phyloP scores from a whole-genome alignment of 1,140 invertebrate species.

The Trinorchestia longiramus region DNA sequence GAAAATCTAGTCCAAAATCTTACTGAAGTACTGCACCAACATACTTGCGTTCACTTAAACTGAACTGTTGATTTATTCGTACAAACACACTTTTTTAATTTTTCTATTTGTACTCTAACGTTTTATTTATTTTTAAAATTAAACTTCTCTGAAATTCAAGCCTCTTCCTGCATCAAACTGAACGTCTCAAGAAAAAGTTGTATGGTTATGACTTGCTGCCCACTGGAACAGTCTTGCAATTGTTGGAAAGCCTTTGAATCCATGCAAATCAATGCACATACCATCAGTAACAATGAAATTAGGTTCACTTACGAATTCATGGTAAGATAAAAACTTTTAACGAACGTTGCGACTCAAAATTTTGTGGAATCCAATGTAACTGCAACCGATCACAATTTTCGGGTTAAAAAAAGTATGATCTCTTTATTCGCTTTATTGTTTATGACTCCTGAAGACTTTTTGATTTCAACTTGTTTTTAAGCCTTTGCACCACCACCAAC shows the following conservation, averaged over 20 bases:
- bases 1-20: no score
- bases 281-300: no score
- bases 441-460: not conserved
- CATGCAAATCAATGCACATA: no score
- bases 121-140: not conserved
- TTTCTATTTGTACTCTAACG: no score
- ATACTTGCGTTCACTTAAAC: no score
- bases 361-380: not conserved
- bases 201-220: not conserved
- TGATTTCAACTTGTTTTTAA: not conserved
- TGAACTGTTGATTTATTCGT: no score
- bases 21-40: no score
- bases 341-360: not conserved
- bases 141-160: not conserved
- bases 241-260: not conserved
- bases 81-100: no score
- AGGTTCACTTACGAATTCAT: not conserved
- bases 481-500: not conserved
- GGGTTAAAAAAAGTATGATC: not conserved
- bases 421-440: not conserved
- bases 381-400: not conserved
- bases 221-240: not conserved
- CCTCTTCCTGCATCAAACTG: not conserved
- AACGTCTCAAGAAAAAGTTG: not conserved
- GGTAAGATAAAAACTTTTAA: not conserved